Base-by-base conservation (phyloP, 2,888 invertebrate species). In the Drosophila helvetica region DNA sequence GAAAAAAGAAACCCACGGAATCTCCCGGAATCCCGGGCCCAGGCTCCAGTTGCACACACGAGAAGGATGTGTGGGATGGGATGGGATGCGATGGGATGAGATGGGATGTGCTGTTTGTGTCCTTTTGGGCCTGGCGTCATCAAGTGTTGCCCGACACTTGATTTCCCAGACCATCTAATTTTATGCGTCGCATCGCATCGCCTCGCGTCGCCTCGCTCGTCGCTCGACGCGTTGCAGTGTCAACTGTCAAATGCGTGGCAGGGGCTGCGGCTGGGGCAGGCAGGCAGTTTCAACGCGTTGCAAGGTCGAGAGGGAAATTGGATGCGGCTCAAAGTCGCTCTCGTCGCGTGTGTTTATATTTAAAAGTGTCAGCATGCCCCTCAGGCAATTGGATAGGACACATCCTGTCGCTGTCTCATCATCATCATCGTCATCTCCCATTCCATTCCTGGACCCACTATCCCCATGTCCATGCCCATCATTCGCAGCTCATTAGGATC, bases 161-260 rank as follows among this genome's bases (percentile, higher is more conserved):
- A 85, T 85, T 82, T 78, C 75, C 52, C 61, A 71, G 71, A 75
- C 76, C 72, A 71, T 74, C 78, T 79, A 85, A 87, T 85, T 85
- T 85, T 79, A 85, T 82, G 85, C 87, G 65, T 70, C 67, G 75
- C 67, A 5, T 33, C 33, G 33, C 15, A 1, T 15, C 15, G 33
- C 33, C 5, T 22, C 22, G 33, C 33, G 0, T 22, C 22, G 22
- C 22, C 22, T 22, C 22, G 25, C 25, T 25, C 25, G 12, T 38
- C 15, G 38, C 38, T 38, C 69, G 69, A 77, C 60, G 73, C 77
- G 69, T 79, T 63, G 73, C 77, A 80, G 86, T 80, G 87, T 78
- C 82, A 87, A 85, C 82, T 85, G 79, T 80, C 85, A 73, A 73
- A 80, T 70, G 76, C 67, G 62, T 75, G 58, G 78, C 57, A 48